Evolutionary conservation across 2,113 vertebrate genomes (phyloP), one percentile per base, ranked within the genome.

Genomic region (Cynopterus brachyotis): DNA sequence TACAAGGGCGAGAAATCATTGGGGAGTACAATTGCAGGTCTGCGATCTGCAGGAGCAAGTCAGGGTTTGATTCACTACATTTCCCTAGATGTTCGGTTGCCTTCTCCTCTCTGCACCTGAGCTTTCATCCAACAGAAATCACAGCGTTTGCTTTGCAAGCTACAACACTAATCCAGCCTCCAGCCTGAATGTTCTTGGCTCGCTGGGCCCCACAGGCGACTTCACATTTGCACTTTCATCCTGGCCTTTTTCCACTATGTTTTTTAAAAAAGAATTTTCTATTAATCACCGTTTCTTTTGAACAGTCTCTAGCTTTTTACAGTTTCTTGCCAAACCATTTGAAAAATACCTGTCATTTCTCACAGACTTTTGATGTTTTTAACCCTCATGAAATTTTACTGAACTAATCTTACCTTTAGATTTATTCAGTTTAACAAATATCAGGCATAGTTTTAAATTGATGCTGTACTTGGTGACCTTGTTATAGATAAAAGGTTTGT

Each of bases 201-300:
- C 28, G 5, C 3, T 1, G 50, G 80, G 45, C 10, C 19, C 50
- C 55, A 64, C 13, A 37, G 75, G 47, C 50, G 62, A 10, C 73
- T 73, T 64, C n/a, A 45, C 5, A n/a, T 83, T 57, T 45, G 8
- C 16, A 62, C 26, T 60, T 86, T 75, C 17, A 93, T 90, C 50
- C 72, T n/a, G 32, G 57, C 66, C 76, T 69, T 85, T 95, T 83
- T 72, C 57, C 82, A 50, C 40, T 79, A 2, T 16, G 60, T 47
- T 80, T 70, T 70, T 83, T 69, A 70, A 70, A 70, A 73, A 79
- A 17, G 50, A 8, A 22, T 95, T 90, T 85, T 57, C 50, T 67
- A 32, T n/a, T 45, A 59, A 92, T 59, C 13, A 66, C 3, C 9
- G 3, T 35, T 67, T 70, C 50, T 72, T 72, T 82, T 50, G 26